These are phyloP conservation scores for Eurytoma adleriae DNA, from an alignment of 2,888 invertebrate genomes.

Conservation along the genomic window DNA sequence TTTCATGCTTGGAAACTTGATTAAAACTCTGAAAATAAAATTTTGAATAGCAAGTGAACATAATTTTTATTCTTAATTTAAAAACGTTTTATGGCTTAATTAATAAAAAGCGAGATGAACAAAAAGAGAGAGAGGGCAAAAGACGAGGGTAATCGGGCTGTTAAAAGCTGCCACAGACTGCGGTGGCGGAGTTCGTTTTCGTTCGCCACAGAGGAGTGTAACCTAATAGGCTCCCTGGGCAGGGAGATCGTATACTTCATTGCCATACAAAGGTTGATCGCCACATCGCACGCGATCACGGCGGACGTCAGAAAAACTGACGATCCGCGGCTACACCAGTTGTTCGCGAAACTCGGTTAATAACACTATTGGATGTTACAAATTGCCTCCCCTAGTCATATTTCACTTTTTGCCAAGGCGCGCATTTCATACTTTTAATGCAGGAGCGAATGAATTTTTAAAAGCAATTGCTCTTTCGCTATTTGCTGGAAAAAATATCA, in stretches of 20 bases:
- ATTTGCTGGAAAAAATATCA: too few species aligned
- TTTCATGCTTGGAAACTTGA: too few species aligned
- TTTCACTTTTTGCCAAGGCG: neutral
- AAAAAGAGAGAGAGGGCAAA: constrained; percentile 31
- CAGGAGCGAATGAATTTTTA: too few species aligned
- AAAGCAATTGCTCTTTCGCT: too few species aligned
- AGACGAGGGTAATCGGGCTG: constrained; percentile 6
- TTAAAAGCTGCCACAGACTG: constrained; percentile 7
- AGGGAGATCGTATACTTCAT: constrained; percentile 71
- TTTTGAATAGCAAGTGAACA: too few species aligned
- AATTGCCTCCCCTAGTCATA: neutral
- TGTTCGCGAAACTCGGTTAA: constrained; percentile 14
- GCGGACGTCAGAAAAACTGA: constrained; percentile 72
- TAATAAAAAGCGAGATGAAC: neutral
- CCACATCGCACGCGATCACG: constrained; percentile 75
- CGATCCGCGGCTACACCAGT: constrained; percentile 63
- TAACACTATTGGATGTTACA: neutral
- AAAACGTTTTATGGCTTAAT: constrained; percentile 11
- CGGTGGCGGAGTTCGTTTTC: neutral
- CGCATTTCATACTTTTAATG: neutral
- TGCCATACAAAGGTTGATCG: constrained; percentile 73
- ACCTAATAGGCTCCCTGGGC: constrained; percentile 73
- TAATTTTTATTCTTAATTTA: too few species aligned
- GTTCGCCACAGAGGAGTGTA: constrained; percentile 60
- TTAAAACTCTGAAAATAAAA: too few species aligned